phyloP scores from a whole-genome alignment of 92 coral and sea anemone species.

The Micromussa lordhowensis region DNA sequence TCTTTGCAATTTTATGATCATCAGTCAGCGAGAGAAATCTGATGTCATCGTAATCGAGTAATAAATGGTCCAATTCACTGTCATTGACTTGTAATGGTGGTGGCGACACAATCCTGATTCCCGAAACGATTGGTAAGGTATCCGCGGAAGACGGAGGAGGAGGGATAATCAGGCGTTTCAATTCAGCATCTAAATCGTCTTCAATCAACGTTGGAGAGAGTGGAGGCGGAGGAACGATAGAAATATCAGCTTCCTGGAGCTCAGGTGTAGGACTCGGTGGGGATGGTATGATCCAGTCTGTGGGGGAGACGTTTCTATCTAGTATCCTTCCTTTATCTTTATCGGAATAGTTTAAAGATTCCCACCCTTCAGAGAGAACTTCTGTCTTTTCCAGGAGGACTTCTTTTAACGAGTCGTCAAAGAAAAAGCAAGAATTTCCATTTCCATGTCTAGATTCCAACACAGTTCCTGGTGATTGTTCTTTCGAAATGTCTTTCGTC shows the following conservation, averaged over 20 bases:
- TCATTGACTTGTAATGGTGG: constrained; percentile 28
- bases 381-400: background rate
- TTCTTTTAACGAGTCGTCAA: background rate
- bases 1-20: constrained; percentile 35
- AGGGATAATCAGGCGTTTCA: constrained; percentile 68
- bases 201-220: constrained; percentile 9
- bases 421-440: background rate
- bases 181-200: constrained; percentile 39
- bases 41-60: constrained; percentile 4
- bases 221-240: constrained; percentile 81
- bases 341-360: background rate
- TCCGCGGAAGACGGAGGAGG: constrained; percentile 71
- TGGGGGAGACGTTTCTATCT: constrained; percentile 51
- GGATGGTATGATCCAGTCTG: constrained; percentile 82
- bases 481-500: too few relatives aligned
- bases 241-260: constrained; percentile 62
- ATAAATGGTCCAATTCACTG: background rate
- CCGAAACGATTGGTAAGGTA: constrained; percentile 16
- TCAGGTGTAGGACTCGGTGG: constrained; percentile 78
- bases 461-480: background rate
- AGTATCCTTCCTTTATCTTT: background rate
- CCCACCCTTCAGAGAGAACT: background rate
- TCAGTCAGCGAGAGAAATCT: constrained; percentile 32
- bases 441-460: background rate
- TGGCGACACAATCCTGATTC: constrained; percentile 52